Evolutionary conservation across 2,888 invertebrate species (phyloP).

Genomic region (Acronicta aceris): DNA sequence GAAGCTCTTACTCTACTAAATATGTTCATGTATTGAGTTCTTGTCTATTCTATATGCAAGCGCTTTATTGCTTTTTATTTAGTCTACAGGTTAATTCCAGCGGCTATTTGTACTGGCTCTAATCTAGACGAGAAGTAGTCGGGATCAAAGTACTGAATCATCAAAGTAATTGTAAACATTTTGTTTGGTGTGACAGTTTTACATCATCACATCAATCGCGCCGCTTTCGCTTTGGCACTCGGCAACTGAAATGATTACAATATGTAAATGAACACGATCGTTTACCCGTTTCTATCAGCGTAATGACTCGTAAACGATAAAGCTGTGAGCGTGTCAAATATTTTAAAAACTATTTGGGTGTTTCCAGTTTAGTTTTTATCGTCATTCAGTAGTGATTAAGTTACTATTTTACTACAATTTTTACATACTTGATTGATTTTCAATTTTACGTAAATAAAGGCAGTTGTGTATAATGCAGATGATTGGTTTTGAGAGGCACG

Average conservation of each 20-base stretch:
- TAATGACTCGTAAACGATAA: neutral
- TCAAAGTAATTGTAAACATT: conserved; percentile 2
- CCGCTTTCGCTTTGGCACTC: conserved; percentile 6
- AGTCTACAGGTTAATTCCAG: conserved; percentile 5
- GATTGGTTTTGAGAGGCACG: too few relatives aligned
- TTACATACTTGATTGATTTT: too few relatives aligned
- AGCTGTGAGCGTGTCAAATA: neutral
- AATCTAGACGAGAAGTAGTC: conserved; percentile 7
- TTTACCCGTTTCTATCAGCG: conserved; percentile 4
- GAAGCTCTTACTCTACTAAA: too few relatives aligned
- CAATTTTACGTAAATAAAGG: too few relatives aligned
- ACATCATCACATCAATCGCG: conserved; percentile 2
- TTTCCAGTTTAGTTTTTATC: neutral
- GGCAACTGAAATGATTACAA: neutral
- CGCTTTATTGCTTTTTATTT: conserved; percentile 7
- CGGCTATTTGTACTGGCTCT: conserved; percentile 1
- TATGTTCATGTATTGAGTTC: neutral
- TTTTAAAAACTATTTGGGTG: neutral
- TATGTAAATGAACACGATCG: neutral
- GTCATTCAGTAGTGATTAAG: neutral
- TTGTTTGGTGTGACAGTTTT: neutral
- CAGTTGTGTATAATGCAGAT: too few relatives aligned
- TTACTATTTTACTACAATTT: too few relatives aligned
- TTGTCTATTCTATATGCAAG: neutral
- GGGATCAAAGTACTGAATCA: conserved; percentile 5